These are phyloP conservation scores for Ibidorhyncha struthersii DNA, from an alignment of 2,113 vertebrate genomes.

Conservation along the genomic window DNA sequence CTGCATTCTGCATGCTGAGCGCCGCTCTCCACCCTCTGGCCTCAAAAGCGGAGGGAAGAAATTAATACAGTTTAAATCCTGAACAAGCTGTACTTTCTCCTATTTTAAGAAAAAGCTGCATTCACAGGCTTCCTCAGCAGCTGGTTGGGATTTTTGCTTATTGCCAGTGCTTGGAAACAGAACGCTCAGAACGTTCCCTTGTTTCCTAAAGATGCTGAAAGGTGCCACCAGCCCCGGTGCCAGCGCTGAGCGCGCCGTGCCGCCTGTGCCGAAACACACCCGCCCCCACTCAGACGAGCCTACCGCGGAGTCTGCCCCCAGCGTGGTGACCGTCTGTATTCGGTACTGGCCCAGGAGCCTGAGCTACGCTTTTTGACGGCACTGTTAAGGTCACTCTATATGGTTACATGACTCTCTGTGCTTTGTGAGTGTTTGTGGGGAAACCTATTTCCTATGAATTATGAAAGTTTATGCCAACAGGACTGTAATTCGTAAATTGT, in stretches of 20 bases:
- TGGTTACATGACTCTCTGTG: background rate
- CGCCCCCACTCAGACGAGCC: no score
- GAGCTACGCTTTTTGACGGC: background rate
- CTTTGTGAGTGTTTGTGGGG: background rate
- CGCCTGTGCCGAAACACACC: background rate
- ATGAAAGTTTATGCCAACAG: background rate
- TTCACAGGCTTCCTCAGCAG: background rate
- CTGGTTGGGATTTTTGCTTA: background rate
- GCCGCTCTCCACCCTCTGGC: background rate
- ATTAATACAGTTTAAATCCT: background rate
- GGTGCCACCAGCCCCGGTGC: background rate
- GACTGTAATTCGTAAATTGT: constrained; percentile 9
- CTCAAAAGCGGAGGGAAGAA: background rate
- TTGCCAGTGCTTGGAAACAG: constrained; percentile 16
- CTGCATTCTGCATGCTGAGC: background rate
- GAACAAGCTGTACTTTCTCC: background rate
- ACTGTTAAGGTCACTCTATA: background rate
- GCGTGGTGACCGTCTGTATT: background rate
- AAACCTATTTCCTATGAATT: constrained; percentile 7
- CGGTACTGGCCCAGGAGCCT: background rate
- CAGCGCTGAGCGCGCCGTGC: background rate
- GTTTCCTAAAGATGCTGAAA: background rate
- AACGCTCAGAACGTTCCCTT: background rate
- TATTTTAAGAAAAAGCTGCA: background rate
- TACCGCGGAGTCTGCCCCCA: background rate